Base-by-base conservation (phyloP, 2,888 invertebrate genomes). In the Dryobotodes eremita region DNA sequence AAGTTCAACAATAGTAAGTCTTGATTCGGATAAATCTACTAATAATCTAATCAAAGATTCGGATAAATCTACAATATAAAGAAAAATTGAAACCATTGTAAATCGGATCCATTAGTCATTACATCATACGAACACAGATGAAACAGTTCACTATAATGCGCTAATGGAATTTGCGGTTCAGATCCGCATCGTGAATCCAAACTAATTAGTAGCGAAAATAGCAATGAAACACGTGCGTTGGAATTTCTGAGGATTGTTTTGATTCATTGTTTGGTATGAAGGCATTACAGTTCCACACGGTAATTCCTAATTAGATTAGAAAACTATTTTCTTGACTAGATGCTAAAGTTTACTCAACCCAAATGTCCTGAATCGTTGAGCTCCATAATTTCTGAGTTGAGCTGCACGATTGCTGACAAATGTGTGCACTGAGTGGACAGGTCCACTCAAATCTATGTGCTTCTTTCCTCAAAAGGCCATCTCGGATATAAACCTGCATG, bases 131-230 rank as follows among this genome's bases (percentile, higher is more conserved):
- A 53, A 70, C 62, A 50, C 26, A 26, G 31, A 83, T 73, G 66
- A 86, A 84, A 64, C 73, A 73, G 66, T 72, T 72, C 72, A 59
- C 7, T 20, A 57, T 64, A 75, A 82, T 85, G 83, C 46, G 79
- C 62, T 85, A 85, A 85, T 86, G 84, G 84, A 74, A 57, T 79
- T 64, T 26, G 79, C 42, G 79, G 86, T 57, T 76, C 71, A 62
- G 70, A 75, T 85, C 68, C 53, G 36, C 64, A n/a, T 64, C 61
- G 66, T 79, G 62, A 73, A 73, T 79, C 68, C 61, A 68, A 83
- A 76, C 86, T 85, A 79, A 85, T 85, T 83, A 74, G 48, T 26
- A 59, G n/a, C 36, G 7, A 70, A 68, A 66, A 82, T 65, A 70
- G 31, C 80, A 46, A 46, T 72, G 42, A 69, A 64, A 36, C 71